A percentile compares a stretch with the other conserved stretches of the same genome.
phyloP scores from a whole-genome alignment of 2,113 vertebrate species.

The Glareola pratincola region DNA sequence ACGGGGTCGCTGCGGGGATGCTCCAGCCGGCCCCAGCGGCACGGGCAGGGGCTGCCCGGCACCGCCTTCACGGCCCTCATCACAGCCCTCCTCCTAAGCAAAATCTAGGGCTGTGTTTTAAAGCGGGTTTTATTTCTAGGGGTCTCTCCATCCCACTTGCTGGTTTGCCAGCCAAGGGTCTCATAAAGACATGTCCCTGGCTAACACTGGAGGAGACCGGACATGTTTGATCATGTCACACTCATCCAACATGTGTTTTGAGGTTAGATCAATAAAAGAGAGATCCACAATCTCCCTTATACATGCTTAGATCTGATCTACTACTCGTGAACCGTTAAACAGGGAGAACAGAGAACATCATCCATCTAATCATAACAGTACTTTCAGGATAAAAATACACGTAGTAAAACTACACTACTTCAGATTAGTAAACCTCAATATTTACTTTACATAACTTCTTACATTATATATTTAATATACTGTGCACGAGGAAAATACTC shows the following conservation, averaged over 20 bases:
- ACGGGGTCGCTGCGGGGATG: neutral
- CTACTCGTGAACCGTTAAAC: neutral
- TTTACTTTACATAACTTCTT: neutral
- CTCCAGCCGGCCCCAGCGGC: rapidly evolving
- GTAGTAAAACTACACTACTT: neutral
- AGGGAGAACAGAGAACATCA: neutral
- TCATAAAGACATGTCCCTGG: neutral
- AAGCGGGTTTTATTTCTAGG: neutral
- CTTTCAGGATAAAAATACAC: neutral
- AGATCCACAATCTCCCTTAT: neutral
- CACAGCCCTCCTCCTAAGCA: neutral
- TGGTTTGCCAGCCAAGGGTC: neutral
- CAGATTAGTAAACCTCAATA: neutral
- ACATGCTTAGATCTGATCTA: neutral
- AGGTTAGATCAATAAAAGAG: neutral
- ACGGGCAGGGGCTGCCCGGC: no score
- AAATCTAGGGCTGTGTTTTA: neutral
- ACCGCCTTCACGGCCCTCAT: neutral
- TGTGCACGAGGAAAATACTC: neutral
- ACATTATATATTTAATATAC: neutral
- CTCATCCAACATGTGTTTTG: neutral
- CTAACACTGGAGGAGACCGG: neutral
- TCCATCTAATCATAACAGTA: neutral
- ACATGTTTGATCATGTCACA: neutral
- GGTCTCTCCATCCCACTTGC: neutral